phyloP scores from a whole-genome alignment of 2,113 vertebrate genomes.

The Calypte anna region DNA sequence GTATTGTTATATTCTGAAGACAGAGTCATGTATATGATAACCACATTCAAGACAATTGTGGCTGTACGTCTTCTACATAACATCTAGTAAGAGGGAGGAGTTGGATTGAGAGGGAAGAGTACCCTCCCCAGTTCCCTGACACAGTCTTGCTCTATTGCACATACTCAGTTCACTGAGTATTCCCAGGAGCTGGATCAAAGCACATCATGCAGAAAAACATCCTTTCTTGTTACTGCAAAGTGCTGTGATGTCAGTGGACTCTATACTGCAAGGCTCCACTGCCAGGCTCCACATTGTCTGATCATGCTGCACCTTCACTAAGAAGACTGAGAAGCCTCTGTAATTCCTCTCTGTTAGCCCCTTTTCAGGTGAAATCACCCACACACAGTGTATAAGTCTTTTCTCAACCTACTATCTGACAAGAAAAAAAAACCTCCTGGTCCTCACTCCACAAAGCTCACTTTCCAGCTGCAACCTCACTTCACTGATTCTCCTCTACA shows the following conservation, averaged over 20 bases:
- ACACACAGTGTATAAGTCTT: fast-evolving
- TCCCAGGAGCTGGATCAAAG: not conserved
- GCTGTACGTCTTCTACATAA: not conserved
- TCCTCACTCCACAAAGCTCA: not conserved
- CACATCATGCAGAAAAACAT: not conserved
- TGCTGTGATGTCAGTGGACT: not conserved
- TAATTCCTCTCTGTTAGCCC: not conserved
- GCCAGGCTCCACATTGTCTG: not conserved
- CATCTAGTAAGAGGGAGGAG: not conserved
- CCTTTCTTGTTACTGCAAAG: not conserved
- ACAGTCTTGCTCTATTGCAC: not conserved
- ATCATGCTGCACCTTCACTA: not conserved
- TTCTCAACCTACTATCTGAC: not conserved
- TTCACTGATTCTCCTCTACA: not conserved
- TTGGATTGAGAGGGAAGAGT: not conserved
- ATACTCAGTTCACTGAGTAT: not conserved
- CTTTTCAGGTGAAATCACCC: not conserved
- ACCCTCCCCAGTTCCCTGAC: not conserved
- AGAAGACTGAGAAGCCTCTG: not conserved
- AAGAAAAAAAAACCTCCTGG: not conserved
- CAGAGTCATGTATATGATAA: fast-evolving
- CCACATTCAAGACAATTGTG: not conserved
- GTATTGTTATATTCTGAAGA: not conserved
- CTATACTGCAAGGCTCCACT: not conserved
- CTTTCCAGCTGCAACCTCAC: not conserved